A percentile compares a stretch with the other conserved stretches of the same genome.
Evolutionary conservation across 2,888 invertebrate species (phyloP).

Genomic region (Psylliodes chrysocephalus): DNA sequence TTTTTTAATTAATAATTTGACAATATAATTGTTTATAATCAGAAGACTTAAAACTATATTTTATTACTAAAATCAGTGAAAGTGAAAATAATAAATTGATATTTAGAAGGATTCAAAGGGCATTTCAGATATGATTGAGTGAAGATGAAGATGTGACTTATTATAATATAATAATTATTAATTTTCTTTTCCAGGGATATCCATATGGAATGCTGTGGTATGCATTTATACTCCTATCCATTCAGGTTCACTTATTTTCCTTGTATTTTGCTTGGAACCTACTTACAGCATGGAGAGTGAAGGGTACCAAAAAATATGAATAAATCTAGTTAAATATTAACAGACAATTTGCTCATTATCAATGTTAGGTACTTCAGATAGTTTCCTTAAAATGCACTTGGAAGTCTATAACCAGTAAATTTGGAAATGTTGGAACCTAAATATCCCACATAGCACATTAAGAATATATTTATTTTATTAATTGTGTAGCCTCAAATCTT

Average conservation of each 20-base stretch:
- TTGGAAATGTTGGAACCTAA: background rate
- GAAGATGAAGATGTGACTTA: too few species aligned
- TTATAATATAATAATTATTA: too few species aligned
- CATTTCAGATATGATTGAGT: too few species aligned
- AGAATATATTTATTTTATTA: background rate
- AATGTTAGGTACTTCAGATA: conserved; percentile 18
- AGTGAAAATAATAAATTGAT: too few species aligned
- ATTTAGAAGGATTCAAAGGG: too few species aligned
- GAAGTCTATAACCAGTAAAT: background rate
- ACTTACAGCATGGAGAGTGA: conserved; percentile 83
- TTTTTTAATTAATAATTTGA: too few species aligned
- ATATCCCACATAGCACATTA: conserved; percentile 7
- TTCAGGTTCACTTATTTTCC: conserved; percentile 90
- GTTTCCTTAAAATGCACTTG: conserved; percentile 2
- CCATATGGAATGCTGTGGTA: conserved; percentile 95
- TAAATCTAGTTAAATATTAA: conserved; percentile 8
- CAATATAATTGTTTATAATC: too few species aligned
- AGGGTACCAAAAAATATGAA: conserved; percentile 75
- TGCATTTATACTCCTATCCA: conserved; percentile 84
- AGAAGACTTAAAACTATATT: too few species aligned
- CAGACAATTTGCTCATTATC: conserved; percentile 27
- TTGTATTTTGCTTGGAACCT: conserved; percentile 86
- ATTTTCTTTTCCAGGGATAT: conserved; percentile 73
- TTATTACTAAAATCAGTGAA: too few species aligned
- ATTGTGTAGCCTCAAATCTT: conserved; percentile 1